A percentile compares a stretch with the other conserved stretches of the same genome.
Conservation (phyloP, 2,888 invertebrate species). For the Charanyca ferruginea region DNA sequence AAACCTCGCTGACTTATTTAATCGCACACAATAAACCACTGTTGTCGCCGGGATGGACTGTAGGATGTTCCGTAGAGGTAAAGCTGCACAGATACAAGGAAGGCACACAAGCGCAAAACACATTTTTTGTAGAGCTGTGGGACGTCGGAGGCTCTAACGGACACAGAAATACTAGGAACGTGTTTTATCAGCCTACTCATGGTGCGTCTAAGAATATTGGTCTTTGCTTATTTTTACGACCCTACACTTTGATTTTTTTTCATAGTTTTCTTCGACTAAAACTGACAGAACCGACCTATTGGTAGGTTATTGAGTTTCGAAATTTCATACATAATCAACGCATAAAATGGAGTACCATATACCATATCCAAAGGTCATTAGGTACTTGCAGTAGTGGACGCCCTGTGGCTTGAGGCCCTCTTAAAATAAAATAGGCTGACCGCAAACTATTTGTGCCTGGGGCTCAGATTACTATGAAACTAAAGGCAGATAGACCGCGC, state of each 20-base stretch:
- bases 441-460: neutral
- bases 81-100: slow-evolving; percentile 98
- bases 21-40: slow-evolving; percentile 97
- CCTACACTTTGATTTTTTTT: neutral
- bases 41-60: slow-evolving; percentile 97
- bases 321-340: too few relatives aligned
- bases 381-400: too few relatives aligned
- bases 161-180: slow-evolving; percentile 97
- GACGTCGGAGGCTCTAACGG: slow-evolving; percentile 98
- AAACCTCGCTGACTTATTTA: slow-evolving; percentile 98
- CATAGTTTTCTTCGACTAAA: neutral
- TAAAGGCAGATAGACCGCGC: too few relatives aligned
- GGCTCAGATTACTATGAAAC: too few relatives aligned
- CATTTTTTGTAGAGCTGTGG: slow-evolving; percentile 98
- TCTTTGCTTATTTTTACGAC: neutral
- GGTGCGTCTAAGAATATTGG: slow-evolving; percentile 88
- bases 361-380: too few relatives aligned
- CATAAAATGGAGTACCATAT: too few relatives aligned
- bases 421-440: too few relatives aligned
- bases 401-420: too few relatives aligned
- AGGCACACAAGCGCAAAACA: slow-evolving; percentile 97
- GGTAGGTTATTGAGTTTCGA: too few relatives aligned
- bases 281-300: neutral
- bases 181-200: slow-evolving; percentile 98
- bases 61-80: slow-evolving; percentile 98